Base-by-base conservation (phyloP, 1,140 invertebrate species). In the Trypoxylus dichotomus region DNA sequence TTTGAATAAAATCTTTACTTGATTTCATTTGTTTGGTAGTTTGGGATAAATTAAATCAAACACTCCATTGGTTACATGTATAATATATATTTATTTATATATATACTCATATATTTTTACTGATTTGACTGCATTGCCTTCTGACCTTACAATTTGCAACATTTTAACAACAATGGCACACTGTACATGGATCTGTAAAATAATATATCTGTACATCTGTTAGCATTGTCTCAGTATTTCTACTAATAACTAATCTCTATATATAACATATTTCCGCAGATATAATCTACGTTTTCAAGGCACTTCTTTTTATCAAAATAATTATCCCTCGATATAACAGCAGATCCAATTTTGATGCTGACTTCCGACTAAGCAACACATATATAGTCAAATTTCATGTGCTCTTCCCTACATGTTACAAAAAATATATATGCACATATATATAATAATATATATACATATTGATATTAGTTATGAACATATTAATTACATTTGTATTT, bases 91-190 rank as follows among this genome's bases (percentile, higher is more conserved):
- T 37, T 73, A 43, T 74, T 37, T 37, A 37, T 54, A 74, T 68
- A 68, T 68, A 68, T 68, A 68, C 27, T 68, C 60, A 68, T 68
- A 74, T 41, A 41, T 43, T 74, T 37, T 74, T 74, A 74, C 41
- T 74, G 72, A 74, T 74, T 74, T 74, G 72, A 74, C 72, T 74
- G 72, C 72, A 74, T 43, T 74, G 72, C 72, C 72, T 74, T 43
- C 72, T 41, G 72, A 29, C 72, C 72, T 74, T 74, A 74, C 72
- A 74, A 41, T 43, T 41, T 21, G 41, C 72, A 74, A 74, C 41
- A 74, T 74, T 41, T 85, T 81, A 85, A 83, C 83, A 85, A 85
- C 82, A 81, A 85, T 85, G 85, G 85, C 85, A 85, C 85, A 85
- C 85, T 83, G 81, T 85, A 85, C 83, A 85, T 82, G 79, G 80